A percentile compares a stretch with the other conserved stretches of the same genome.
phyloP scores from a whole-genome alignment of 2,113 vertebrate genomes.

The Geothlypis trichas region DNA sequence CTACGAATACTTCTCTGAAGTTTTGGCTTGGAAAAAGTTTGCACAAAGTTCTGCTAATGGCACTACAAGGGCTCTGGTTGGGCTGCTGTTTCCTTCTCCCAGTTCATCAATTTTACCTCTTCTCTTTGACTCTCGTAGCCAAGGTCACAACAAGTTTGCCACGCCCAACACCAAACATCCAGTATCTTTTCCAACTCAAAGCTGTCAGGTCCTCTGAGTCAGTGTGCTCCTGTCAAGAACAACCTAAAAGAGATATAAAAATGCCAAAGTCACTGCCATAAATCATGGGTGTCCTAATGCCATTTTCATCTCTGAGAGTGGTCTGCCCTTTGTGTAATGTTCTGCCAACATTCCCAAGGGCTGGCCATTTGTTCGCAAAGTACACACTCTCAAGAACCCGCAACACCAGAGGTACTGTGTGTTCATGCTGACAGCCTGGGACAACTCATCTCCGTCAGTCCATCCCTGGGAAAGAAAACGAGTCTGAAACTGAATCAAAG shows the following conservation, averaged over 20 bases:
- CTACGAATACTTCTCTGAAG: not conserved
- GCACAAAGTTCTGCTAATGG: not conserved
- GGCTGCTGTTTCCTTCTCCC: not conserved
- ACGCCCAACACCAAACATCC: not conserved
- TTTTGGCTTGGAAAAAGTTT: not conserved
- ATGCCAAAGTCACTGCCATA: not conserved
- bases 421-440: not conserved
- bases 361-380: not conserved
- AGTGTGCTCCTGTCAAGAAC: not conserved
- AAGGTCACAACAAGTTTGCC: not conserved
- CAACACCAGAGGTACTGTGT: not conserved
- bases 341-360: not conserved
- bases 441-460: not conserved
- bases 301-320: not conserved
- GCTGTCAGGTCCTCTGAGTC: conserved; percentile 11
- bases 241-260: conserved; percentile 12
- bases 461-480: not conserved
- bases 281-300: not conserved
- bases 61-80: not conserved
- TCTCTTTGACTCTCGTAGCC: not conserved
- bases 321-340: not conserved
- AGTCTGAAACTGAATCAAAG: not conserved
- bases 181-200: not conserved
- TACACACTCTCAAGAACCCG: rapidly evolving
- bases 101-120: not conserved